Evolutionary conservation across 2,888 invertebrate species (phyloP).

Genomic region (Incurvaria masculella): DNA sequence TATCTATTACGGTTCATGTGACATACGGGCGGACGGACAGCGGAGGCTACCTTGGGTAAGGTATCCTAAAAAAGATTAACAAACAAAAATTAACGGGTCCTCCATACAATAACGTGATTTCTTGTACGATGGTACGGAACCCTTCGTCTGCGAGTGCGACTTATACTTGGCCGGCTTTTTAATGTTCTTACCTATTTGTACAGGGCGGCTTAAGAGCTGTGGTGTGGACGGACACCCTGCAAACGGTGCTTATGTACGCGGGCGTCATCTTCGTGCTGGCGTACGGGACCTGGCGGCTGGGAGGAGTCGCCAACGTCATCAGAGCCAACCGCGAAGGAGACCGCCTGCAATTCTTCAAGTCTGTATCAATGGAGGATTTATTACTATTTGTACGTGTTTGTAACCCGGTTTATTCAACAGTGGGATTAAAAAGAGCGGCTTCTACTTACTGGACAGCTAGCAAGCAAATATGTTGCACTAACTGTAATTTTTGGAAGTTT

Average conservation of each 20-base stretch:
- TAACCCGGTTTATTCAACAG: too few relatives aligned
- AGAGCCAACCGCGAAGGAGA: constrained; percentile 57
- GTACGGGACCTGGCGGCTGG: constrained; percentile 64
- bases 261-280: constrained; percentile 63
- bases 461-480: not conserved
- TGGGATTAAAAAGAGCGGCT: not conserved
- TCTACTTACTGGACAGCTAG: not conserved
- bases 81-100: too few relatives aligned
- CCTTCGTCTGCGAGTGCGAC: too few relatives aligned
- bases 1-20: too few relatives aligned
- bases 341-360: constrained; percentile 73
- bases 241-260: constrained; percentile 70
- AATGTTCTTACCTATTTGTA: too few relatives aligned
- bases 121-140: too few relatives aligned
- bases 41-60: too few relatives aligned
- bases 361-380: constrained; percentile 22
- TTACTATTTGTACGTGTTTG: constrained; percentile 2
- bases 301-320: constrained; percentile 62
- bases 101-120: too few relatives aligned
- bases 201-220: constrained; percentile 78
- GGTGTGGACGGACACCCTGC: constrained; percentile 77
- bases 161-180: too few relatives aligned
- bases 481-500: not conserved
- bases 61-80: too few relatives aligned
- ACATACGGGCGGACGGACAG: too few relatives aligned